These are phyloP conservation scores for Eulemur albifrons DNA, from an alignment of 2,797 vertebrate species.

Conservation along the genomic window DNA sequence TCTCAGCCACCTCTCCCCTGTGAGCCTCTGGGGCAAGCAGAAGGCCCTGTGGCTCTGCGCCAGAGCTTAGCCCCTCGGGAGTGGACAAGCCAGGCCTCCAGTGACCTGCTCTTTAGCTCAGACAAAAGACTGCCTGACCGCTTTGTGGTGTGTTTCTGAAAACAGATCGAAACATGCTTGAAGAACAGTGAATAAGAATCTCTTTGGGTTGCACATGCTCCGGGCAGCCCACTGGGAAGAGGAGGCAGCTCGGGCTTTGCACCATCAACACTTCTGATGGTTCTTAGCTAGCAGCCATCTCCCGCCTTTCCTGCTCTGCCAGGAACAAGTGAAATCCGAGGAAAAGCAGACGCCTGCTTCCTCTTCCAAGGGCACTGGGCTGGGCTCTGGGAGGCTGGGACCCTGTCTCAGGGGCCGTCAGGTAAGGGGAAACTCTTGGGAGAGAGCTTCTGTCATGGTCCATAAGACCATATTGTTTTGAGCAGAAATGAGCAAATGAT, in stretches of 20 bases:
- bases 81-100: background rate
- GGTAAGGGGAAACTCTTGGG: background rate
- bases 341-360: constrained; percentile 62
- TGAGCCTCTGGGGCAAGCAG: background rate
- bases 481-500: background rate
- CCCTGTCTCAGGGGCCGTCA: background rate
- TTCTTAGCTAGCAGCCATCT: constrained; percentile 38
- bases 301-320: constrained; percentile 58
- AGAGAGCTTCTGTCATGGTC: background rate
- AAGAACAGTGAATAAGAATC: constrained; percentile 36
- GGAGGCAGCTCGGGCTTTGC: constrained; percentile 28
- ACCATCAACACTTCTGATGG: constrained; percentile 1
- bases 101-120: background rate
- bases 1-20: background rate
- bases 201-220: constrained; percentile 62
- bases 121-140: background rate
- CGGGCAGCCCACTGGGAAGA: constrained; percentile 57
- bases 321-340: constrained; percentile 61
- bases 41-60: background rate
- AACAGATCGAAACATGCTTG: constrained; percentile 49
- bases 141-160: constrained; percentile 2
- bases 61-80: background rate
- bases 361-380: constrained; percentile 18
- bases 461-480: background rate
- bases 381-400: background rate